Evolutionary conservation across 2,113 vertebrate species (phyloP).

Genomic region (Taxidea taxus): DNA sequence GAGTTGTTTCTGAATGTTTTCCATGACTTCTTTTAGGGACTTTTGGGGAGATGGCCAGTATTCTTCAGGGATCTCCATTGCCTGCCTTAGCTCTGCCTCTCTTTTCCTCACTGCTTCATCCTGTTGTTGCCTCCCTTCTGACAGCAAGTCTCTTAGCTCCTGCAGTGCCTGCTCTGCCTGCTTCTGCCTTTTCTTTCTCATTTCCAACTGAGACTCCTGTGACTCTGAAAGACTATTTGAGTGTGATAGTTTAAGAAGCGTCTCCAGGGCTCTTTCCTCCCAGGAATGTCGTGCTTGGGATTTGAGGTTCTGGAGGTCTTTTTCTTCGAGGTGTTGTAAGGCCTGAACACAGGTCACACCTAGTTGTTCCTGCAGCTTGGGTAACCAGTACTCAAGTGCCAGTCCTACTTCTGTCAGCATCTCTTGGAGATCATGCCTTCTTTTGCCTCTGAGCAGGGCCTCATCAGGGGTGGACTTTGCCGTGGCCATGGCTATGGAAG

Average conservation of each 20-base stretch:
- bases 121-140: background rate
- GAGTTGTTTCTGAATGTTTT: conserved; percentile 54
- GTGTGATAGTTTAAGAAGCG: conserved; percentile 27
- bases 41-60: background rate
- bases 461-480: rapidly evolving
- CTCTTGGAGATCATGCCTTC: conserved; percentile 29
- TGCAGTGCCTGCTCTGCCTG: background rate
- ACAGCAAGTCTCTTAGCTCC: background rate
- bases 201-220: background rate
- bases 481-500: conserved; percentile 56
- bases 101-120: background rate
- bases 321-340: conserved; percentile 54
- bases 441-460: background rate
- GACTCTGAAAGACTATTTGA: background rate
- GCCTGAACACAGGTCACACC: conserved; percentile 40
- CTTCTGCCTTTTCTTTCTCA: background rate
- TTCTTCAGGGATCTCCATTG: conserved; percentile 57
- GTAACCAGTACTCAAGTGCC: conserved; percentile 58
- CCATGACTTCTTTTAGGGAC: background rate
- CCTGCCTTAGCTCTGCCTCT: conserved; percentile 58
- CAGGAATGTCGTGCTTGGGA: background rate
- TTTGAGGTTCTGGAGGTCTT: conserved; percentile 67
- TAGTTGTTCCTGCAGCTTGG: conserved; percentile 36
- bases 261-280: conserved; percentile 52
- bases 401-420: conserved; percentile 57